These are phyloP conservation scores for Sinotaia quadrata DNA, from an alignment of 2,888 invertebrate genomes.

Conservation along the genomic window DNA sequence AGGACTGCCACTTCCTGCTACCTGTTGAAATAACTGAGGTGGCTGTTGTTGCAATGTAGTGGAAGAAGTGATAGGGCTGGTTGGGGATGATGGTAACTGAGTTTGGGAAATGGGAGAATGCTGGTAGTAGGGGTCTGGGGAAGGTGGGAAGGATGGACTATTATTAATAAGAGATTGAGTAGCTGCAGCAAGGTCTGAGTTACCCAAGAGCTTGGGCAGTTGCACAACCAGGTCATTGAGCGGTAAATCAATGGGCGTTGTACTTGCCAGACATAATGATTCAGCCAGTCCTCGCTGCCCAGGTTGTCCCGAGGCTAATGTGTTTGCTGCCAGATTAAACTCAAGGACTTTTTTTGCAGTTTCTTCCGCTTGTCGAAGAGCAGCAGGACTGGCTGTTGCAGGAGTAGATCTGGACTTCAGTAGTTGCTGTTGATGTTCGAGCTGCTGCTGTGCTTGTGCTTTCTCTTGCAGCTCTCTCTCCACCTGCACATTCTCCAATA, in stretches of 20 bases:
- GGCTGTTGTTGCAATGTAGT: slow-evolving; percentile 32
- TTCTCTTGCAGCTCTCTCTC: slow-evolving; percentile 81
- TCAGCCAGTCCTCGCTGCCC: slow-evolving; percentile 18
- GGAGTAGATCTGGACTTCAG: slow-evolving; percentile 35
- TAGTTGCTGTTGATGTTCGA: slow-evolving; percentile 46
- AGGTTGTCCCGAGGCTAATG: neutral
- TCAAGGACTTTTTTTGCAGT: slow-evolving; percentile 7
- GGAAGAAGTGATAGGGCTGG: neutral
- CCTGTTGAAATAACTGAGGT: slow-evolving; percentile 27
- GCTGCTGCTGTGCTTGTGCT: slow-evolving; percentile 65
- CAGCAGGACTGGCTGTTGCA: slow-evolving; percentile 22
- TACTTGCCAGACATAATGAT: slow-evolving; percentile 13
- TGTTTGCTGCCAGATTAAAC: neutral
- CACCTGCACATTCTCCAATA: slow-evolving; percentile 68
- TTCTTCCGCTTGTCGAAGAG: slow-evolving; percentile 17
- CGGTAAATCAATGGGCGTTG: slow-evolving; percentile 17
- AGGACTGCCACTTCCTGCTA: slow-evolving; percentile 5
- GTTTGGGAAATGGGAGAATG: neutral
- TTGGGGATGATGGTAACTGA: neutral
- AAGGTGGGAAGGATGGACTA: slow-evolving; percentile 18
- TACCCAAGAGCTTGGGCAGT: slow-evolving; percentile 36
- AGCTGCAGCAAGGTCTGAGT: slow-evolving; percentile 30
- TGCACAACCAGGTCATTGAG: slow-evolving; percentile 31
- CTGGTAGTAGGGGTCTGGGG: slow-evolving; percentile 7
- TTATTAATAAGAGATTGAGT: slow-evolving; percentile 31